Evolutionary conservation across 2,113 vertebrate species (phyloP).

Genomic region (Rattus rattus): DNA sequence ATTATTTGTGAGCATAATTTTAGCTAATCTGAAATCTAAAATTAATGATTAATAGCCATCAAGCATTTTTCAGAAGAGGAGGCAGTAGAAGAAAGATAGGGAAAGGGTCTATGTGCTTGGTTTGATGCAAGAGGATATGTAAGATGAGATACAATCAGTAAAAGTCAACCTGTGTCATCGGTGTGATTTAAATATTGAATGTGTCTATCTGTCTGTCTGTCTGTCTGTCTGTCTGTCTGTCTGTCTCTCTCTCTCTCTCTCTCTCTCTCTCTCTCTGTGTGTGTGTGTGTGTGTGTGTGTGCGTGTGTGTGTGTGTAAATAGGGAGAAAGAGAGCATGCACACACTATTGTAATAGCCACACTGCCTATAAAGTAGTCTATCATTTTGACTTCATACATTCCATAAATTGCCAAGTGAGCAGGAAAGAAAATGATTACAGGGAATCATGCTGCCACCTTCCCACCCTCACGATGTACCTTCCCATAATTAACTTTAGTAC

Average conservation of each 20-base stretch:
- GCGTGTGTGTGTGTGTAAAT: not conserved
- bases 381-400: not conserved
- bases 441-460: not conserved
- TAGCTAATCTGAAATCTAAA: not conserved
- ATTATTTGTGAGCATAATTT: not conserved
- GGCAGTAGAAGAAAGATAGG: not conserved
- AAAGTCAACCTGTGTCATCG: not conserved
- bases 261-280: no score
- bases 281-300: not conserved
- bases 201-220: no score
- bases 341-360: no score
- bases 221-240: no score
- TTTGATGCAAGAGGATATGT: not conserved
- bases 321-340: not conserved
- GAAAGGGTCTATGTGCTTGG: not conserved
- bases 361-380: not conserved
- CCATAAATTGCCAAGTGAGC: not conserved
- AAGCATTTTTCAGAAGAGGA: not conserved
- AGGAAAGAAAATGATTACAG: not conserved
- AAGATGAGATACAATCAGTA: not conserved
- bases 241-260: no score
- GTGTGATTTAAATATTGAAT: not conserved
- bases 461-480: not conserved
- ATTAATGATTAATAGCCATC: not conserved
- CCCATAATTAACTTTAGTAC: not conserved